Evolutionary conservation across 2,113 vertebrate species (phyloP).

Genomic region (Osmerus eperlanus): DNA sequence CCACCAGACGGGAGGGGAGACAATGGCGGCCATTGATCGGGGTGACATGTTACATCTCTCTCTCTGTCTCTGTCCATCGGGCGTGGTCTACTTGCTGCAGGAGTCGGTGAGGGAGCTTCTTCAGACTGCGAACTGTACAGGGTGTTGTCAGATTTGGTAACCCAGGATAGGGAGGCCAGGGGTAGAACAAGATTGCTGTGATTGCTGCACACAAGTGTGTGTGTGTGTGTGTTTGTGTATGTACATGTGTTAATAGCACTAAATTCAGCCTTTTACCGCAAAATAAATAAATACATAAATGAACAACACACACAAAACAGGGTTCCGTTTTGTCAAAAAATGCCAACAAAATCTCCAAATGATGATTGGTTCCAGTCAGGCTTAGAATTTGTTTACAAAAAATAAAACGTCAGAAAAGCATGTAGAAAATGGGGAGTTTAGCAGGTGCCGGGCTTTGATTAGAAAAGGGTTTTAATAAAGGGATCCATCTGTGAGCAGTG

Average conservation of each 20-base stretch:
- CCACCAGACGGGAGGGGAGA: slow-evolving; percentile 64
- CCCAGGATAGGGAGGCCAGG: neutral
- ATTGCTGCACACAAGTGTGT: neutral
- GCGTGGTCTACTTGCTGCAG: slow-evolving; percentile 55
- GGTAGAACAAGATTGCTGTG: neutral
- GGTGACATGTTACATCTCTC: slow-evolving; percentile 74
- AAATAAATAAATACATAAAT: neutral
- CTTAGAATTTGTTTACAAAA: slow-evolving; percentile 62
- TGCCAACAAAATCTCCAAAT: slow-evolving; percentile 52
- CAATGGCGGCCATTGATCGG: slow-evolving; percentile 74
- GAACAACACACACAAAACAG: slow-evolving; percentile 6
- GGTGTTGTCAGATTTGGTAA: neutral
- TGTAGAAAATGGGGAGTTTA: slow-evolving; percentile 53
- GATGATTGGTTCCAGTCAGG: slow-evolving; percentile 67
- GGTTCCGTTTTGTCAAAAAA: slow-evolving; percentile 36
- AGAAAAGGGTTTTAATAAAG: slow-evolving; percentile 73
- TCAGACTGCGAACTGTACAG: slow-evolving; percentile 17
- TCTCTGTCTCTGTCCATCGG: slow-evolving; percentile 51
- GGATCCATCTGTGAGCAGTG: slow-evolving; percentile 72
- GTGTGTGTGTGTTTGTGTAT: slow-evolving; percentile 6
- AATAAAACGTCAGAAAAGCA: slow-evolving; percentile 62
- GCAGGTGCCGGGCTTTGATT: slow-evolving; percentile 65
- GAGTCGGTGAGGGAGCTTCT: slow-evolving; percentile 36
- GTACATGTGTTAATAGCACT: neutral
- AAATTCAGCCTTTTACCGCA: no score